Evolutionary conservation across 2,888 invertebrate genomes (phyloP), one percentile per base, ranked within the genome.

Genomic region (Erannis defoliaria): DNA sequence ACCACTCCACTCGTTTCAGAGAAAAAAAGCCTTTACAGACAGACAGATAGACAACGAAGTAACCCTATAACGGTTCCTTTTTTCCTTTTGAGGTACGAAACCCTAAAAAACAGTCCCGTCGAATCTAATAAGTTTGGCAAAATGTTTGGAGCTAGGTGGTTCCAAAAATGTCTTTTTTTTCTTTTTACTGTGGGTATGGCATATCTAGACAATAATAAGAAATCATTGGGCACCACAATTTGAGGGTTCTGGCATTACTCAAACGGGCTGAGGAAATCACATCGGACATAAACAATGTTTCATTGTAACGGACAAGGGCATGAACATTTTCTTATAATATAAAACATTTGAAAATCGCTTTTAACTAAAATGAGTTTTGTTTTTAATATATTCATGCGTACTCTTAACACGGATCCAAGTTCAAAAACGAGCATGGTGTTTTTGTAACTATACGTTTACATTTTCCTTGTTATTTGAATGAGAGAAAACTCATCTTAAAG

Each of bases 261-360:
- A 51, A 40, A 51, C 38, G 40, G 40, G 6, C 19, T 38, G 29
- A 18, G 40, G 38, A 38, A 51, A 51, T 51, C 40, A 40, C 29
- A 40, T 31, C 18, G 40, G 40, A 40, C 51, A 40, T 51, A 31
- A 31, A 50, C 50, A 38, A 50, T 38, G 50, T 37, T 23, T 26
- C 35, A 35, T 38, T 38, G 16, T 50, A 38, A 50, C 38, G 50
- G 16, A 50, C 12, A 46, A 31, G 19, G 31, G 31, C 14, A 46
- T 31, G 18, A 19, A 18, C 9, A 18, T 46, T 29, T 4, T 18
- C 16, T 18, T 46, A 3, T 10, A 46, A 46, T 46, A 31, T 31
- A 31, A 33, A 46, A 45, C 45, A 29, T 45, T 29, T 45, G 12
- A 1, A 42, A 42, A 42, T 37, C 5, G 5, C 16, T 6, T 16